These are phyloP conservation scores for Fissipunctia ypsillon DNA, from an alignment of 2,888 invertebrate genomes.

Conservation along the genomic window DNA sequence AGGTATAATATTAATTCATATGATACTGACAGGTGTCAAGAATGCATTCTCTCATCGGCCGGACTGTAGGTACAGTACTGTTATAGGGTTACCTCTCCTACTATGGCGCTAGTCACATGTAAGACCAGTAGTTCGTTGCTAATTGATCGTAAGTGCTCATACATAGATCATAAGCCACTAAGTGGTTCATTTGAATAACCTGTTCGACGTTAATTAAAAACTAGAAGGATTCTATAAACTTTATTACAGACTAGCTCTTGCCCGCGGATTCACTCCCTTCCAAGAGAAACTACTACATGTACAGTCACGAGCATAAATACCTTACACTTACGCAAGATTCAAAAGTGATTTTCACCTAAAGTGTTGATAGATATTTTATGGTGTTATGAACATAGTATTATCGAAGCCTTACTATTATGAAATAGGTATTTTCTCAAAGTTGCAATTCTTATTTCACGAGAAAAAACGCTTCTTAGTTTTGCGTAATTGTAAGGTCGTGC, in stretches of 20 bases:
- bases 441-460: too few relatives aligned
- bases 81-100: not conserved
- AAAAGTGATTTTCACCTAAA: not conserved
- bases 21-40: too few relatives aligned
- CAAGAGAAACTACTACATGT: not conserved
- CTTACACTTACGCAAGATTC: not conserved
- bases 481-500: too few relatives aligned
- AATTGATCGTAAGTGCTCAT: conserved; percentile 48
- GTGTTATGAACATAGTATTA: not conserved
- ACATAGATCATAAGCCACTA: conserved; percentile 55
- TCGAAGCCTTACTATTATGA: too few relatives aligned
- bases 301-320: too few relatives aligned
- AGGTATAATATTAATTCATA: too few relatives aligned
- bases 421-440: too few relatives aligned
- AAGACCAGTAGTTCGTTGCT: conserved; percentile 20
- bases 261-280: not conserved
- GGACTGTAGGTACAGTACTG: too few relatives aligned
- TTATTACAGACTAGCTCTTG: conserved; percentile 4
- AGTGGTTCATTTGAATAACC: conserved; percentile 45
- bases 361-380: not conserved
- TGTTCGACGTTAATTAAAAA: conserved; percentile 37
- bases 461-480: too few relatives aligned
- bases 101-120: conserved; percentile 15
- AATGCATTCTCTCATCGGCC: too few relatives aligned
- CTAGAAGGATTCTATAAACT: conserved; percentile 9